Evolutionary conservation across 2,113 vertebrate genomes (phyloP).

Genomic region (Sialia sialis): DNA sequence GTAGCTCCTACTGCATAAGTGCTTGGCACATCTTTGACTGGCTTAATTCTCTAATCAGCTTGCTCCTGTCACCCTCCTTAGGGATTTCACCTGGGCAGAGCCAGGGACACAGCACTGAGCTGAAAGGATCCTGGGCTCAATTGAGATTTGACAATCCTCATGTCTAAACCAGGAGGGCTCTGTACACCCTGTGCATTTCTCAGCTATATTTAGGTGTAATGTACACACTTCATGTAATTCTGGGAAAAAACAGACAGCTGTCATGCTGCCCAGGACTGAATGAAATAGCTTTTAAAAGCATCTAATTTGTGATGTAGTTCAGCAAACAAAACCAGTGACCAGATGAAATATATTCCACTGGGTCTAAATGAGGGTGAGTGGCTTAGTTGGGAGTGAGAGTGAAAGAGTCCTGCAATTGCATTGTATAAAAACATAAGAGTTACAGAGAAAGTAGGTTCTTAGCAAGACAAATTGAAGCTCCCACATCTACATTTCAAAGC

Average conservation of each 20-base stretch:
- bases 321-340: neutral
- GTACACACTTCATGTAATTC: neutral
- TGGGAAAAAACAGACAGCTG: neutral
- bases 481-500: constrained; percentile 54
- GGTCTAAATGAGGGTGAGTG: neutral
- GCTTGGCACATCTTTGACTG: neutral
- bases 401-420: neutral
- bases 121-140: neutral
- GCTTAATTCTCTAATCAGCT: neutral
- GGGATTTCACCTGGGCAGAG: neutral
- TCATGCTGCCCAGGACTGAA: neutral
- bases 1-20: neutral
- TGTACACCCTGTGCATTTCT: neutral
- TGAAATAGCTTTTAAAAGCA: neutral
- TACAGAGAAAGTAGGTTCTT: constrained; percentile 11
- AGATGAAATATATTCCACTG: neutral
- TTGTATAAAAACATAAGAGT: neutral
- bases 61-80: neutral
- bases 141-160: neutral
- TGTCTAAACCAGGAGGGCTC: neutral
- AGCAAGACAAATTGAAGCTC: constrained; percentile 27
- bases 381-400: neutral
- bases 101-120: neutral
- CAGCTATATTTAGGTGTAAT: neutral
- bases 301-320: neutral